phyloP scores from a whole-genome alignment of 2,113 vertebrate species.

The Ameiurus melas region DNA sequence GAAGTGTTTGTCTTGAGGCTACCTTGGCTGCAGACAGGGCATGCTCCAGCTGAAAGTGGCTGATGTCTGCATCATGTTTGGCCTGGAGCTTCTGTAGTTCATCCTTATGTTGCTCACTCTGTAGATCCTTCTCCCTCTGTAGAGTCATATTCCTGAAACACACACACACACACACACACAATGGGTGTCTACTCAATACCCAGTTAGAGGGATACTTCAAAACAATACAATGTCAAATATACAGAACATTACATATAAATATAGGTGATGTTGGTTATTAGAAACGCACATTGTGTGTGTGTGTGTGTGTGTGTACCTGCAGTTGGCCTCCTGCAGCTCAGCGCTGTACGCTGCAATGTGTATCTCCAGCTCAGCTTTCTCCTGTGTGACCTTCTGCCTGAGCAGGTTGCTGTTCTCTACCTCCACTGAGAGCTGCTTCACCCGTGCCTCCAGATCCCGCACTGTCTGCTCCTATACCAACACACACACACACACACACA shows the following conservation, averaged over 20 bases:
- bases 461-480: slow-evolving; percentile 78
- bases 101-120: slow-evolving; percentile 73
- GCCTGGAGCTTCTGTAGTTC: slow-evolving; percentile 73
- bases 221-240: not conserved
- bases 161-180: not conserved
- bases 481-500: slow-evolving; percentile 39
- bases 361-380: slow-evolving; percentile 84
- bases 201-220: not conserved
- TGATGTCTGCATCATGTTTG: slow-evolving; percentile 78
- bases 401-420: slow-evolving; percentile 81
- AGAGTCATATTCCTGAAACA: slow-evolving; percentile 71
- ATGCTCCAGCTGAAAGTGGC: slow-evolving; percentile 81
- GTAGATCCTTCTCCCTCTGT: slow-evolving; percentile 79
- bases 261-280: not conserved
- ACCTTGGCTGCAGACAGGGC: slow-evolving; percentile 84
- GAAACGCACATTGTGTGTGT: not conserved
- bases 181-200: not conserved
- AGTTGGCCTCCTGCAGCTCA: slow-evolving; percentile 83
- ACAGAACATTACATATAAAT: not conserved
- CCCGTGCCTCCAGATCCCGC: slow-evolving; percentile 81
- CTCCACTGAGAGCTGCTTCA: slow-evolving; percentile 85
- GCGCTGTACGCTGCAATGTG: slow-evolving; percentile 69
- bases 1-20: slow-evolving; percentile 21
- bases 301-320: slow-evolving; percentile 68
- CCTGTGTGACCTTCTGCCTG: slow-evolving; percentile 81